Evolutionary conservation across 2,888 invertebrate species (phyloP), one percentile per base, ranked within the genome.

Genomic region (Strigamia crassipes): DNA sequence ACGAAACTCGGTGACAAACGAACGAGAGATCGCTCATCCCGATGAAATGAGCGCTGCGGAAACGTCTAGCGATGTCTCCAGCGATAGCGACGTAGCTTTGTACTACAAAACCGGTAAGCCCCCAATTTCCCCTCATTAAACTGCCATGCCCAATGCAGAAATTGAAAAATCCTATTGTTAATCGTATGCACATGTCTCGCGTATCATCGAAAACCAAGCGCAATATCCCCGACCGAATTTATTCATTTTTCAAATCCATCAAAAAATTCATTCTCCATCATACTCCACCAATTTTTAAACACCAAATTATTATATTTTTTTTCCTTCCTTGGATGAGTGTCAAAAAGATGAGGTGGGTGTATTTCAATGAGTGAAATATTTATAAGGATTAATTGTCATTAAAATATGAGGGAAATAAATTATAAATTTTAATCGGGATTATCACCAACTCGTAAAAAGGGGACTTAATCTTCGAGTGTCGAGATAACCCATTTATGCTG

Each of bases 101-200:
- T 84, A 83, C 77, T 84, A 83, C 79, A 84, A 84, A 82, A 79
- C 83, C 23, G 84, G 84, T 84, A 81, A 82, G 84, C 46, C 31
- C 38, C 42, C 73, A 10, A n/a, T 77, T 80, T 80, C 18, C 51
- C n/a, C 51, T 51, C 8, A 51, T n/a, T n/a, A 51, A 51, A 51
- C 2, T 51, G 51, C 51, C 51, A 51, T 51, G 51, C 66, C 23
- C 66, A 66, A 23, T 27, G 66, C 66, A 13, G 10, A 73, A 73
- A 73, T 73, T 73, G 73, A 9, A 21, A 73, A 73, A 73, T 27
- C 73, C 73, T 73, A 73, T 73, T 73, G 73, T 73, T 31, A 73
- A 73, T 73, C 73, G 73, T 73, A 73, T 73, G 73, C 73, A 73
- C 73, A 73, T 73, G 73, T 73, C 73, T 73, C 27, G 73, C 12